These are phyloP conservation scores for Siniperca knerii DNA, from an alignment of 2,113 vertebrate species.

Conservation along the genomic window DNA sequence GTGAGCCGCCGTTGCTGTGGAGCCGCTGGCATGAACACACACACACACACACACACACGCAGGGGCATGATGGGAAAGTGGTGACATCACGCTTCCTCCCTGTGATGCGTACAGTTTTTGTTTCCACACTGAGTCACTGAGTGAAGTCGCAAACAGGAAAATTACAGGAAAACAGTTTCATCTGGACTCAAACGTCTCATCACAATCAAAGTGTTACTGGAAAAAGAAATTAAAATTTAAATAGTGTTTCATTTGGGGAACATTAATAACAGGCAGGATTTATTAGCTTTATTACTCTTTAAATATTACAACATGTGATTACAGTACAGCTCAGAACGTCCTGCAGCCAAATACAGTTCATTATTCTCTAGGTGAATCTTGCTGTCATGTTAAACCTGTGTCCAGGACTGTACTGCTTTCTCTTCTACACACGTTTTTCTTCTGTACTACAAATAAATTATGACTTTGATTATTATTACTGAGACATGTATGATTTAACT, in stretches of 20 bases:
- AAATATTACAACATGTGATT: not conserved
- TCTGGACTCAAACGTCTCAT: not conserved
- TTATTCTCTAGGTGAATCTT: too few species aligned
- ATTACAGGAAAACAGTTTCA: not conserved
- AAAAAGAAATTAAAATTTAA: not conserved
- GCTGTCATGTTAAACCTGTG: too few species aligned
- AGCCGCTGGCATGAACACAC: constrained; percentile 42
- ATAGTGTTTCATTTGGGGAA: not conserved
- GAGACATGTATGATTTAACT: too few species aligned
- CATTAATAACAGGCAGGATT: not conserved
- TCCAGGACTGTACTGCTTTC: too few species aligned
- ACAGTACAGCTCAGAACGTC: too few species aligned
- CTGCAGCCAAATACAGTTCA: too few species aligned
- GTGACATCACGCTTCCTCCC: constrained; percentile 41
- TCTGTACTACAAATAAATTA: too few species aligned
- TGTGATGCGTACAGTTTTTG: constrained; percentile 34
- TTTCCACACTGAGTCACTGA: constrained; percentile 44
- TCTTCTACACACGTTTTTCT: too few species aligned
- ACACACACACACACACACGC: not conserved
- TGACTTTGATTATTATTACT: too few species aligned
- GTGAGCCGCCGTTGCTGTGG: constrained; percentile 17
- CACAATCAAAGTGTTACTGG: not conserved
- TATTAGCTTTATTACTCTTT: not conserved
- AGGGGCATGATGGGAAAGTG: constrained; percentile 17
- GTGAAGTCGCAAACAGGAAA: constrained; percentile 9